Base-by-base conservation (phyloP, 2,888 invertebrate genomes). In the Megalurothrips usitatus region DNA sequence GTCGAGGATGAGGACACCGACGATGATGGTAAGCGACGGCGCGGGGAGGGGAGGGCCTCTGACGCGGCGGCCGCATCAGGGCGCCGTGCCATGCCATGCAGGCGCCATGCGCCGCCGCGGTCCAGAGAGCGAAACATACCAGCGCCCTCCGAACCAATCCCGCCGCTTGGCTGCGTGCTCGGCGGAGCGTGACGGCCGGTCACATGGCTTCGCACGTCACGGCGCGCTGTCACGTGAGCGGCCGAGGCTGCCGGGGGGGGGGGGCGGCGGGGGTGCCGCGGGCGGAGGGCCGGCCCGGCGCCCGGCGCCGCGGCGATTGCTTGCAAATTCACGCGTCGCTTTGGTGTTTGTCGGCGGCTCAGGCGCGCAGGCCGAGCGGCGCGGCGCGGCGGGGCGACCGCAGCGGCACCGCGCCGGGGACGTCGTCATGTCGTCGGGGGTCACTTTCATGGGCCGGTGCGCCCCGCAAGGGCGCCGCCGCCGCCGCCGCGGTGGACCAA, bases 1-100 rank as follows among this genome's bases (percentile, higher is more conserved):
- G 84, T 84, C 23, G 85, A 85, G 28, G 85, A 85, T 48, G 83
- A 83, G n/a, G 81, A 82, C 17, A 83, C 80, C 26, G 83, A 84
- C 43, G 84, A 84, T 80, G 84, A 84, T 82, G 84, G 84, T 84
- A 82, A 52, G 81, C 68, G 8, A 43, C 26, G 1, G 1, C 26
- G 68, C 10, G 23, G 9, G 23, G 0, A 19, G 68, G 11, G 68
- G 9, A 23, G n/a, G 23, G 12, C 14, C 52, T 52, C 6, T 12
- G 52, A n/a, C n/a, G n/a, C n/a, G n/a, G n/a, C 34, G 34, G 34
- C 34, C 3, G 34, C 34, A 6, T 43, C 34, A 43, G 34, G 34
- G 34, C 34, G 2, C 34, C n/a, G n/a, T n/a, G n/a, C n/a, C n/a
- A n/a, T n/a, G 34, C 34, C 34, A 43, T 43, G 34, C 34, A 43